These are phyloP conservation scores for Cydia amplana DNA, from an alignment of 1,140 invertebrate genomes.

Conservation along the genomic window DNA sequence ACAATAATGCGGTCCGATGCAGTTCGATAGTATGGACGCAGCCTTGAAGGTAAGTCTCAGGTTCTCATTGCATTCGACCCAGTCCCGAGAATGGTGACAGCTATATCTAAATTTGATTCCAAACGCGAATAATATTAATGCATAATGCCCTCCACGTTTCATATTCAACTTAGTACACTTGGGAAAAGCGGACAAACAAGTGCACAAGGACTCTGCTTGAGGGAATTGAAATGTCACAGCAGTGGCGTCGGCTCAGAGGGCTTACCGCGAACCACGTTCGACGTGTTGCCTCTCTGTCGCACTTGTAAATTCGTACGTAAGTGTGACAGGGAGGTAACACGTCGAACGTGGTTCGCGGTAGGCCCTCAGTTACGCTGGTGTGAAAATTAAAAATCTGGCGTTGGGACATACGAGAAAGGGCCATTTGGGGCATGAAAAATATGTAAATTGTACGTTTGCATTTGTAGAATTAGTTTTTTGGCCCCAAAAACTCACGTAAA, in stretches of 20 bases:
- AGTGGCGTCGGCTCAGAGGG: neutral
- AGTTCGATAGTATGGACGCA: neutral
- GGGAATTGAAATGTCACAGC: slow-evolving; percentile 24
- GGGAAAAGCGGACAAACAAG: neutral
- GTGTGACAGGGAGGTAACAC: too few relatives aligned
- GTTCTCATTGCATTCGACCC: slow-evolving; percentile 43
- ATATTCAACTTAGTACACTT: slow-evolving; percentile 12
- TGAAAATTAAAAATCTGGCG: slow-evolving; percentile 21
- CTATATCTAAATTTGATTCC: slow-evolving; percentile 15
- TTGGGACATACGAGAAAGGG: neutral
- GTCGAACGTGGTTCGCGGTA: too few relatives aligned
- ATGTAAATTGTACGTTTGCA: neutral
- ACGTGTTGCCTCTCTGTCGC: too few relatives aligned
- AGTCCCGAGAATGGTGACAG: slow-evolving; percentile 37
- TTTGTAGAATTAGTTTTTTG: neutral
- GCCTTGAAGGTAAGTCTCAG: slow-evolving; percentile 38
- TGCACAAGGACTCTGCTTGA: slow-evolving; percentile 23
- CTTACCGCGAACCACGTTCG: too few relatives aligned
- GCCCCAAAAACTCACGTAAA: neutral
- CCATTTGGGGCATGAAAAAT: neutral
- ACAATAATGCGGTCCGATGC: slow-evolving; percentile 35
- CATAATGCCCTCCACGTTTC: slow-evolving; percentile 18
- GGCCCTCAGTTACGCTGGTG: neutral
- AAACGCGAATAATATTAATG: neutral
- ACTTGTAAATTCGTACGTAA: too few relatives aligned